phyloP scores from a whole-genome alignment of 2,888 invertebrate genomes.

The Kuschelorhynchus macadamiae region DNA sequence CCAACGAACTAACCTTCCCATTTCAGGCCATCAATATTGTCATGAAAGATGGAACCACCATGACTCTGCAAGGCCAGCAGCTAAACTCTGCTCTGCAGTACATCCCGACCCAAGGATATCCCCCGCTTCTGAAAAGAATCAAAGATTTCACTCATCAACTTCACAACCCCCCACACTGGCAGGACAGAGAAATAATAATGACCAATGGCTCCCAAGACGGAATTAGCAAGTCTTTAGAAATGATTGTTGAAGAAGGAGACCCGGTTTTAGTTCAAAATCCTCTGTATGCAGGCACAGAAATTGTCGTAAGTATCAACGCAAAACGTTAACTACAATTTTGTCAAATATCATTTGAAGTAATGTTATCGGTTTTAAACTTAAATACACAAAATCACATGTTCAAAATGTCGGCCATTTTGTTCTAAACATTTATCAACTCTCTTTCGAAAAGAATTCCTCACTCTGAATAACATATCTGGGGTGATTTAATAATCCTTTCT shows the following conservation, averaged over 20 bases:
- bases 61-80: slow-evolving; percentile 79
- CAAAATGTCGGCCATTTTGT: too few relatives aligned
- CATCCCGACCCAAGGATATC: slow-evolving; percentile 4
- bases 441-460: too few relatives aligned
- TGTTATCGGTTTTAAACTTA: too few relatives aligned
- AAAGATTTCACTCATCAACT: not conserved
- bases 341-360: too few relatives aligned
- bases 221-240: slow-evolving; percentile 81
- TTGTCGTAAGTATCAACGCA: slow-evolving; percentile 74
- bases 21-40: slow-evolving; percentile 75
- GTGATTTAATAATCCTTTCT: too few relatives aligned
- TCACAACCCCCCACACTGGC: not conserved
- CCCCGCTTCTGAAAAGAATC: not conserved
- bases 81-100: slow-evolving; percentile 72
- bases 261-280: slow-evolving; percentile 80
- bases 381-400: too few relatives aligned
- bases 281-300: slow-evolving; percentile 79
- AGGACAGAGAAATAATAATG: slow-evolving; percentile 73
- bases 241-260: slow-evolving; percentile 79
- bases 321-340: too few relatives aligned
- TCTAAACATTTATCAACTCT: too few relatives aligned
- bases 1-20: slow-evolving; percentile 81
- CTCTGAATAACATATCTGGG: too few relatives aligned
- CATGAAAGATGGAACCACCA: slow-evolving; percentile 71
- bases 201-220: slow-evolving; percentile 86